Percentiles rank a stretch among this genome's conserved stretches.
Conservation (phyloP, 1,140 invertebrate genomes). For the Zaprionus davidi region DNA sequence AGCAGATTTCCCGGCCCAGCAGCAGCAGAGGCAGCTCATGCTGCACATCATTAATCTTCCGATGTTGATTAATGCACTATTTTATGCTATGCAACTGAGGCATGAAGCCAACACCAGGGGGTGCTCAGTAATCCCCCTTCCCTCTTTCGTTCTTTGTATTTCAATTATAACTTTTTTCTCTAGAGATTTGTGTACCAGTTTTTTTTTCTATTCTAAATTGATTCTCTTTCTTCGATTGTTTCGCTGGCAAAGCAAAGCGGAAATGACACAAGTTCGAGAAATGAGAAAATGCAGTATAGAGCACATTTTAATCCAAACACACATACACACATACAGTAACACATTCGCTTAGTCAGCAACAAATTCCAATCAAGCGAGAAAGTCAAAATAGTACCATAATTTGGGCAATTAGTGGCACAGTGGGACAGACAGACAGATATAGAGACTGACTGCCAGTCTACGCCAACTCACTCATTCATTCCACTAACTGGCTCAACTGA, state of each 20-base stretch:
- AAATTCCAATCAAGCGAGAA: conserved; percentile 52
- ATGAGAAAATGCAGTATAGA: conserved; percentile 35
- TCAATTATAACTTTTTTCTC: conserved; percentile 26
- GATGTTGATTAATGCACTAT: conserved; percentile 68
- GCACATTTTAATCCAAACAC: conserved; percentile 23
- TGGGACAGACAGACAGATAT: conserved; percentile 31
- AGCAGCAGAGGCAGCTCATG: conserved; percentile 42
- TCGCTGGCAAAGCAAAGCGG: conserved; percentile 29
- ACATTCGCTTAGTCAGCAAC: conserved; percentile 53
- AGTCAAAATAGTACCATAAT: conserved; percentile 53
- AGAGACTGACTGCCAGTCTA: not conserved
- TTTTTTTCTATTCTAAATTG: conserved; percentile 35
- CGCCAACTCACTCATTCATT: conserved; percentile 54
- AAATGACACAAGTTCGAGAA: conserved; percentile 49
- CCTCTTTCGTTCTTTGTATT: conserved; percentile 11
- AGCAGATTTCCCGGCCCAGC: conserved; percentile 25
- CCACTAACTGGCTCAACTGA: conserved; percentile 27
- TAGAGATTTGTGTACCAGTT: conserved; percentile 1
- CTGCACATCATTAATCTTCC: conserved; percentile 71
- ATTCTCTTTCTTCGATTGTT: conserved; percentile 26
- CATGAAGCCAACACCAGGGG: conserved; percentile 39
- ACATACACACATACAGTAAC: not conserved
- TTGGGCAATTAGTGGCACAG: conserved; percentile 54
- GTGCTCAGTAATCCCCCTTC: not conserved
- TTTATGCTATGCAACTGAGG: conserved; percentile 57